Percentiles rank a stretch among this genome's conserved stretches.
Conservation (phyloP, 2,797 vertebrate species). For the Arnoldichthys spilopterus region DNA sequence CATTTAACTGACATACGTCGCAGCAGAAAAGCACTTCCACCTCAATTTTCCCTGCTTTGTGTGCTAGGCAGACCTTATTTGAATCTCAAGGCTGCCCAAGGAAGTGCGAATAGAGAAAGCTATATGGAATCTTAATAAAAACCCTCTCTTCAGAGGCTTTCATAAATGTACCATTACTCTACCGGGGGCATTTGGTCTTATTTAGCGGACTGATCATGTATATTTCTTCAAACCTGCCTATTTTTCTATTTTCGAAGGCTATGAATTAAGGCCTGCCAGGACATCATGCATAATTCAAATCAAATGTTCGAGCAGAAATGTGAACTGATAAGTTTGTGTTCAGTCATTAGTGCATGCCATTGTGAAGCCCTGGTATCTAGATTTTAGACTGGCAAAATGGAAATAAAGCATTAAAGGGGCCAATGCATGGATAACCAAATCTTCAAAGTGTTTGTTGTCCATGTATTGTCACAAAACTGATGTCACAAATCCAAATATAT, state of each 20-base stretch:
- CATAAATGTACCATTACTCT: constrained; percentile 37
- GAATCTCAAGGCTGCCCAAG: constrained; percentile 57
- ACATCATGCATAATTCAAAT: constrained; percentile 6
- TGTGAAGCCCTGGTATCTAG: neutral
- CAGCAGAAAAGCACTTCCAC: constrained; percentile 58
- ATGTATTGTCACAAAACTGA: too few relatives aligned
- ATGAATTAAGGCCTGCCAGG: constrained; percentile 19
- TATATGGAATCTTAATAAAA: constrained; percentile 55
- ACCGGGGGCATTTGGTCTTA: constrained; percentile 19
- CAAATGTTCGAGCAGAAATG: neutral
- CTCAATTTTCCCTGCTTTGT: constrained; percentile 51
- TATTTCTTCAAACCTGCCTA: constrained; percentile 7
- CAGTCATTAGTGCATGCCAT: neutral
- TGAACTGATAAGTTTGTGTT: neutral
- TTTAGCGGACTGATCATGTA: constrained; percentile 31
- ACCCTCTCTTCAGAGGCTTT: constrained; percentile 13
- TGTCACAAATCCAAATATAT: too few relatives aligned
- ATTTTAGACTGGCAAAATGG: neutral
- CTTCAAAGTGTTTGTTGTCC: too few relatives aligned
- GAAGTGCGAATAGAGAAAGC: constrained; percentile 43
- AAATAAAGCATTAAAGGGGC: neutral
- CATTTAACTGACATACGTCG: constrained; percentile 44
- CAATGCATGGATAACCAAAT: neutral
- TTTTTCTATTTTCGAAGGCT: constrained; percentile 12
- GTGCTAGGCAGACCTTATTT: constrained; percentile 53